phyloP scores from a whole-genome alignment of 2,797 vertebrate genomes.

The Spheniscus humboldti region DNA sequence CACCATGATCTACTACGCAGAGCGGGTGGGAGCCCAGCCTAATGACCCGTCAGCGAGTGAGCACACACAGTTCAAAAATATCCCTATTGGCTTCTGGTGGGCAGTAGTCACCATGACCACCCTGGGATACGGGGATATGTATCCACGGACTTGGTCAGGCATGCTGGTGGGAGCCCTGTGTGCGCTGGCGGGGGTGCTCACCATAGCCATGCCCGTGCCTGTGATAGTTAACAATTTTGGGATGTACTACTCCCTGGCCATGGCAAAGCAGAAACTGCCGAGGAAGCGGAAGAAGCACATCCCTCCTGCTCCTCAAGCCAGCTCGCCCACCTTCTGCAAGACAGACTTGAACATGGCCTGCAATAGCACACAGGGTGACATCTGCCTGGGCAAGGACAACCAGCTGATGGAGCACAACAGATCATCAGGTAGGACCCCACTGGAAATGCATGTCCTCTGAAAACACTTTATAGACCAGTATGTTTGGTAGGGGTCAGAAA shows the following conservation, averaged over 20 bases:
- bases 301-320: constrained; percentile 86
- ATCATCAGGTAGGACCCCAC: constrained; percentile 86
- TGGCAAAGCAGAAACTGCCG: constrained; percentile 98
- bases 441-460: constrained; percentile 63
- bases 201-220: constrained; percentile 98
- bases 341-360: constrained; percentile 90
- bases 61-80: constrained; percentile 98
- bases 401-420: constrained; percentile 87
- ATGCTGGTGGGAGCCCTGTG: constrained; percentile 98
- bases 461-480: constrained; percentile 68
- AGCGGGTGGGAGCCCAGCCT: constrained; percentile 91
- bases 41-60: constrained; percentile 90
- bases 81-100: constrained; percentile 99
- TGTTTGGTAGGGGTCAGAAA: constrained; percentile 57
- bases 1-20: constrained; percentile 99
- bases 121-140: constrained; percentile 97
- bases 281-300: constrained; percentile 98
- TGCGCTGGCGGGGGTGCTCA: constrained; percentile 93
- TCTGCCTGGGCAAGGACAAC: constrained; percentile 86
- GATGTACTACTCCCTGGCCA: constrained; percentile 99
- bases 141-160: constrained; percentile 96
- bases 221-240: constrained; percentile 99
- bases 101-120: constrained; percentile 99
- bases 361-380: constrained; percentile 90
- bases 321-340: constrained; percentile 91